Conservation (phyloP, 2,797 vertebrate species). For the Carduelis carduelis region DNA sequence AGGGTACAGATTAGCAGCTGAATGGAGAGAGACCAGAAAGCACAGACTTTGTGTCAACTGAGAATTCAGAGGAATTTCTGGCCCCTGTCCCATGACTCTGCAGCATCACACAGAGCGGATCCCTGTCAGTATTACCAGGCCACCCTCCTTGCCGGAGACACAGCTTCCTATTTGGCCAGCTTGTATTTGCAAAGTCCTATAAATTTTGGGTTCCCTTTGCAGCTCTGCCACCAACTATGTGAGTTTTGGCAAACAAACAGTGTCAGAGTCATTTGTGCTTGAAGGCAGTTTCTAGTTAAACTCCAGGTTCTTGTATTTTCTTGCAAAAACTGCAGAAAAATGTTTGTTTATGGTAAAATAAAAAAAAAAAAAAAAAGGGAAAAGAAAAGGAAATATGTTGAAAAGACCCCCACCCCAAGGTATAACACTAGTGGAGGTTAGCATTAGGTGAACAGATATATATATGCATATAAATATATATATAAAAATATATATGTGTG, state of each 20-base stretch:
- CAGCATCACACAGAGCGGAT: constrained; percentile 45
- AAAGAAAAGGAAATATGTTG: not conserved
- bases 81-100: constrained; percentile 31
- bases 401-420: not conserved
- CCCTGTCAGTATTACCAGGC: constrained; percentile 50
- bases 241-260: constrained; percentile 61
- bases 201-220: constrained; percentile 44
- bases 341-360: not conserved
- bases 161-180: constrained; percentile 44
- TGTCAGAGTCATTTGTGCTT: constrained; percentile 39
- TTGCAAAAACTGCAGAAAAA: constrained; percentile 35
- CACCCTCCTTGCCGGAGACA: constrained; percentile 59
- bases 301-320: not conserved
- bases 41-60: constrained; percentile 35
- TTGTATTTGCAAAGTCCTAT: constrained; percentile 45
- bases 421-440: not conserved
- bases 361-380: not conserved
- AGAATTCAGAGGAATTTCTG: constrained; percentile 59
- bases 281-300: constrained; percentile 26
- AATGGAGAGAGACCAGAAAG: constrained; percentile 56
- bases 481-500: not conserved
- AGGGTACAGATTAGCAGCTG: constrained; percentile 47
- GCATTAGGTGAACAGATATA: not conserved
- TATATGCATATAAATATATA: not conserved
- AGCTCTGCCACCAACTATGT: constrained; percentile 32